Percentiles rank a stretch among this genome's conserved stretches.
Conservation (phyloP, 2,888 invertebrate species). For the Apoda limacodes region DNA sequence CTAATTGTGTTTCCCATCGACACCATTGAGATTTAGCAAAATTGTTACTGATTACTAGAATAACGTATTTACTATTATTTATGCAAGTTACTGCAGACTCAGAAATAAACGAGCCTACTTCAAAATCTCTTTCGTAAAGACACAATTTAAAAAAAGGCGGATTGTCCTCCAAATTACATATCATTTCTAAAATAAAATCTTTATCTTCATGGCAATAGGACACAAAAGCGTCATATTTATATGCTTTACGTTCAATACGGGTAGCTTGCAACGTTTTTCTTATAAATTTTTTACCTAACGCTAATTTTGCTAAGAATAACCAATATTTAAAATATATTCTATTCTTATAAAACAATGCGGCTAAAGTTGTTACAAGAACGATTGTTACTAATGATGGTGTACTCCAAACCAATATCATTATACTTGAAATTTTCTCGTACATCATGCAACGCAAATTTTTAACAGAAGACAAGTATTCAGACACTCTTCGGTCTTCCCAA, state of each 20-base stretch:
- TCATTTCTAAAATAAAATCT: constrained; percentile 71
- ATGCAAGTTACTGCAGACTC: constrained; percentile 76
- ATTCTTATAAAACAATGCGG: constrained; percentile 41
- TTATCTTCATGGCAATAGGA: constrained; percentile 72
- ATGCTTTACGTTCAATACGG: constrained; percentile 29
- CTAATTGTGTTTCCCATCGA: constrained; percentile 76
- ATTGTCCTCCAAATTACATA: constrained; percentile 69
- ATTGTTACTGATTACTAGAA: constrained; percentile 75
- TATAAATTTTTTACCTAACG: constrained; percentile 50
- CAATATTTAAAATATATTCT: constrained; percentile 65
- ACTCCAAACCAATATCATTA: constrained; percentile 52
- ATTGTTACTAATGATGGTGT: constrained; percentile 46
- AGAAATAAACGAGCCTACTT: constrained; percentile 72
- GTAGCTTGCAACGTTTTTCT: constrained; percentile 28
- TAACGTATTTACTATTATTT: constrained; percentile 72
- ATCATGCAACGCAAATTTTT: constrained; percentile 46
- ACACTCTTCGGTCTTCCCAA: constrained; percentile 52
- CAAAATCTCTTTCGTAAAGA: constrained; percentile 77
- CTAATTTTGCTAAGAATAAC: constrained; percentile 66
- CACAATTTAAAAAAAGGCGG: constrained; percentile 73
- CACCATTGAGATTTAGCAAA: constrained; percentile 81
- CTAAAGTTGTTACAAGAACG: constrained; percentile 33
- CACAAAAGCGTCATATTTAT: constrained; percentile 71
- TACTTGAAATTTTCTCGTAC: constrained; percentile 45
- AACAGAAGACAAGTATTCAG: constrained; percentile 48